Evolutionary conservation across 37 sponge, comb jelly and placozoan species (phyloP).

Genomic region (Theonella swinhoei): DNA sequence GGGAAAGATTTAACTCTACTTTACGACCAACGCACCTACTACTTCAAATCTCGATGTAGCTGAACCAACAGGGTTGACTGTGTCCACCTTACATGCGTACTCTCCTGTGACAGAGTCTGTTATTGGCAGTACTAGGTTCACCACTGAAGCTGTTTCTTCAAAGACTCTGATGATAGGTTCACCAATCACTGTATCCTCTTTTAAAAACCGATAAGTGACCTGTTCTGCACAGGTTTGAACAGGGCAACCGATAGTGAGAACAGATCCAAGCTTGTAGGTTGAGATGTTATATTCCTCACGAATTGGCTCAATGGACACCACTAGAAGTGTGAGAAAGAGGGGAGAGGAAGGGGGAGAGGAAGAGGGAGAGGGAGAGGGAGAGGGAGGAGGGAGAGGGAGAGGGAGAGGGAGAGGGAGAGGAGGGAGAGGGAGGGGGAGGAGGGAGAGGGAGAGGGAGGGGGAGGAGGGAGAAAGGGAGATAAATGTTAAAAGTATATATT

Average conservation of each 20-base stretch:
- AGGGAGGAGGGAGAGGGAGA: neutral
- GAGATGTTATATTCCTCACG: neutral
- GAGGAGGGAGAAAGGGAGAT: too few species aligned
- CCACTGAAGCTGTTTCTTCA: neutral
- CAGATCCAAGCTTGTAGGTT: neutral
- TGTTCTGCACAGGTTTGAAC: conserved; percentile 13
- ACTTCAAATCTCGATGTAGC: neutral
- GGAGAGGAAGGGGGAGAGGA: neutral
- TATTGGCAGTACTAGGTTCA: neutral
- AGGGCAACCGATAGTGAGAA: conserved; percentile 1
- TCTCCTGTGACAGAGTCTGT: neutral
- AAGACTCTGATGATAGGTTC: neutral
- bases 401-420: neutral
- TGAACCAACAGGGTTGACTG: neutral
- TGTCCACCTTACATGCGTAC: conserved; percentile 14
- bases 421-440: neutral
- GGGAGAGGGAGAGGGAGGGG: neutral
- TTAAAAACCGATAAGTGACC: neutral
- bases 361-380: neutral
- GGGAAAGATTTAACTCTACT: too few species aligned
- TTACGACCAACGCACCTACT: neutral
- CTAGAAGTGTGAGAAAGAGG: neutral
- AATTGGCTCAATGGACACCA: neutral
- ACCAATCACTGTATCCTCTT: neutral
- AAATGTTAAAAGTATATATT: too few species aligned